A percentile compares a stretch with the other conserved stretches of the same genome.
These are phyloP conservation scores for Enteromius argenteus DNA, from an alignment of 2,797 vertebrate species.

Conservation along the genomic window DNA sequence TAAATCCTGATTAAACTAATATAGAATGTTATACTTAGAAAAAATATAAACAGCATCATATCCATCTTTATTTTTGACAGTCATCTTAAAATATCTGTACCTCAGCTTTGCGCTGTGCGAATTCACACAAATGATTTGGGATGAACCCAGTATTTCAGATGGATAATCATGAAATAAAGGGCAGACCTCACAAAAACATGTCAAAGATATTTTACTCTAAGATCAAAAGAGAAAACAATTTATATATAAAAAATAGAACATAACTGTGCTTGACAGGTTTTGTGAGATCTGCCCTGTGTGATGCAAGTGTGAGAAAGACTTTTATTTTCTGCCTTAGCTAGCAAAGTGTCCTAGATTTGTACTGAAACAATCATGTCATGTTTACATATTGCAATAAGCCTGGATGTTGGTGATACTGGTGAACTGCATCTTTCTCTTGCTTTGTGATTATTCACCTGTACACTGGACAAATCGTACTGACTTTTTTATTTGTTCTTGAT, in stretches of 20 bases:
- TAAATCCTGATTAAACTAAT: neutral
- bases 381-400: constrained; percentile 54
- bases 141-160: neutral
- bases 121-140: neutral
- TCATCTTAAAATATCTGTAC: neutral
- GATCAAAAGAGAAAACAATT: too few relatives aligned
- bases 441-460: constrained; percentile 14
- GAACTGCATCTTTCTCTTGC: constrained; percentile 16
- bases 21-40: neutral
- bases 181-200: constrained; percentile 8
- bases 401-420: constrained; percentile 6
- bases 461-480: neutral
- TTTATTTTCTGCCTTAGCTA: constrained; percentile 55
- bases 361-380: constrained; percentile 71
- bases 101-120: neutral
- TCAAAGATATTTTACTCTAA: neutral
- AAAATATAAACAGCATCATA: neutral
- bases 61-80: neutral
- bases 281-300: constrained; percentile 9
- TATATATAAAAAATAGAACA: too few relatives aligned
- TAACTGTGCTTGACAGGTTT: neutral
- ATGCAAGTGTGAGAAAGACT: constrained; percentile 6
- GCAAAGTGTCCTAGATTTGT: constrained; percentile 71
- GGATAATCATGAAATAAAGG: neutral
- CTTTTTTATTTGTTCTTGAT: neutral